Percentiles rank a stretch among this genome's conserved stretches.
phyloP scores from a whole-genome alignment of 2,797 vertebrate species.

The Perodicticus potto region DNA sequence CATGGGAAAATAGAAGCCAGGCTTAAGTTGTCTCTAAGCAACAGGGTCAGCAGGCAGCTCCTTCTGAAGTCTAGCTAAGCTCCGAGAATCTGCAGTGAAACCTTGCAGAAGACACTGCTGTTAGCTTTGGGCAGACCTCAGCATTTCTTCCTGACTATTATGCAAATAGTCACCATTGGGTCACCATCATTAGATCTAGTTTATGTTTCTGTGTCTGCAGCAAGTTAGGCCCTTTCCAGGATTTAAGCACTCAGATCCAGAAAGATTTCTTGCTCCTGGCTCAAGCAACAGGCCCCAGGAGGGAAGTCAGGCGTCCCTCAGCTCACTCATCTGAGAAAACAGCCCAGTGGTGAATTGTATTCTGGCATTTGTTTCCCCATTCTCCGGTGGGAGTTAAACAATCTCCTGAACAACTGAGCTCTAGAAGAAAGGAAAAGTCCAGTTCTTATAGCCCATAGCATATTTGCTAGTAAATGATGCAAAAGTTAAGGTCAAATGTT shows the following conservation, averaged over 20 bases:
- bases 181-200: slow-evolving; percentile 37
- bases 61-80: slow-evolving; percentile 22
- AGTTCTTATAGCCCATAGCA: neutral
- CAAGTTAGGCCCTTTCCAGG: slow-evolving; percentile 55
- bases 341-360: slow-evolving; percentile 45
- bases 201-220: neutral
- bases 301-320: slow-evolving; percentile 36
- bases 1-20: slow-evolving; percentile 28
- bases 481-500: neutral
- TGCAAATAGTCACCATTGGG: neutral
- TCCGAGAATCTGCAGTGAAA: neutral
- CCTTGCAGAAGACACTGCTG: neutral
- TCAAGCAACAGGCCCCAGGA: slow-evolving; percentile 59
- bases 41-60: neutral
- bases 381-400: neutral
- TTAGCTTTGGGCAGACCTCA: neutral
- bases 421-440: neutral
- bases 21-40: slow-evolving; percentile 6
- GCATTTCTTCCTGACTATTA: neutral
- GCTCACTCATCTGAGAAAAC: neutral
- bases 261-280: slow-evolving; percentile 1
- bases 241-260: slow-evolving; percentile 67
- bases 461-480: neutral
- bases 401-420: neutral
- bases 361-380: neutral